A percentile compares a stretch with the other conserved stretches of the same genome.
These are phyloP conservation scores for Lycocorax pyrrhopterus DNA, from an alignment of 2,113 vertebrate species.

Conservation along the genomic window DNA sequence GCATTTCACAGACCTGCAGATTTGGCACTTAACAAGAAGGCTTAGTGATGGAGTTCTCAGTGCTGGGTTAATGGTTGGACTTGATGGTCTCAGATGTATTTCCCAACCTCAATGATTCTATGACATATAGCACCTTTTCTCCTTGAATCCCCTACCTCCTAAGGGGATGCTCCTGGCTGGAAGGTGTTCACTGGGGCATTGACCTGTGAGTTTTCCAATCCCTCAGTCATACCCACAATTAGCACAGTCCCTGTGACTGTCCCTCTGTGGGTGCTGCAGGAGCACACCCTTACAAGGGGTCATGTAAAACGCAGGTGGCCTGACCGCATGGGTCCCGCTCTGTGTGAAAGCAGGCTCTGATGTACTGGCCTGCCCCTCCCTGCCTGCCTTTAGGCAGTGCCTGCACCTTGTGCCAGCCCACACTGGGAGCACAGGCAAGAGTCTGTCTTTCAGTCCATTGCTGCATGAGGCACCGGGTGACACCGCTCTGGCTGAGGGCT, in stretches of 20 bases:
- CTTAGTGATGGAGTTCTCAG: not conserved
- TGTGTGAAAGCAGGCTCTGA: not conserved
- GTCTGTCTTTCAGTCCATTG: not conserved
- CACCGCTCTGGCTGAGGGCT: not conserved
- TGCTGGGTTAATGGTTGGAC: not conserved
- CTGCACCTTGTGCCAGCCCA: not conserved
- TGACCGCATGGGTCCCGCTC: not conserved
- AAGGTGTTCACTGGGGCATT: not conserved
- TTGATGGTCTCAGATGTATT: not conserved
- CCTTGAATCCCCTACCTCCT: not conserved
- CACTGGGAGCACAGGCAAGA: not conserved
- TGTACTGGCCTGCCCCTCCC: not conserved
- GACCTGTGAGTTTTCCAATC: not conserved
- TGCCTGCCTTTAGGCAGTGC: not conserved
- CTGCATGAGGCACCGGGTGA: fast-evolving
- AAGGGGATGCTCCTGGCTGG: not conserved
- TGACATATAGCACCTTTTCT: not conserved
- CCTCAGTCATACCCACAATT: not conserved
- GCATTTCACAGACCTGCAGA: fast-evolving
- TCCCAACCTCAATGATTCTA: not conserved
- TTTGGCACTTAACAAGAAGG: no score
- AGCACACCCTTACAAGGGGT: not conserved
- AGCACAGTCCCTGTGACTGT: not conserved
- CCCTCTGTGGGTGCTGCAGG: not conserved
- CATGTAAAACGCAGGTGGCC: not conserved